A percentile compares a stretch with the other conserved stretches of the same genome.
Evolutionary conservation across 2,797 vertebrate species (phyloP).

Genomic region (Chanos chanos): DNA sequence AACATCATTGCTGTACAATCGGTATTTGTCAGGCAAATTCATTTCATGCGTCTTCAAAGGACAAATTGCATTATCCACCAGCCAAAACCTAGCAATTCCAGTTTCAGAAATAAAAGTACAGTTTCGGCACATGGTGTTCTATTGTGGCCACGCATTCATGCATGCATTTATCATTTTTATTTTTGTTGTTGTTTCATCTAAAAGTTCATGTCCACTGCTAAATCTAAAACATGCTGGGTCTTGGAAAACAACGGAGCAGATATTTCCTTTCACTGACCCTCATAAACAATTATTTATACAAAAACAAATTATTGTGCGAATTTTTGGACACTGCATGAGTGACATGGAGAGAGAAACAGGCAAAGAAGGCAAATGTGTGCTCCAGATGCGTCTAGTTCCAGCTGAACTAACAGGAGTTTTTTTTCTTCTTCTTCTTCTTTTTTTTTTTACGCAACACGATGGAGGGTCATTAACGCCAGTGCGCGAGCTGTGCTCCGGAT

Average conservation of each 20-base stretch:
- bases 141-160: constrained; percentile 5
- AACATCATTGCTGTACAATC: too few relatives aligned
- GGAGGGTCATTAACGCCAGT: constrained; percentile 57
- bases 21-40: too few relatives aligned
- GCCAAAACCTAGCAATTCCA: too few relatives aligned
- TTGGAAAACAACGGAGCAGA: constrained; percentile 1
- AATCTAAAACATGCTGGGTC: constrained; percentile 26
- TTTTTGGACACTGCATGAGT: constrained; percentile 37
- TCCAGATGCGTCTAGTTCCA: constrained; percentile 67
- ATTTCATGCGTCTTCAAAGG: too few relatives aligned
- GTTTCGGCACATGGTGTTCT: constrained; percentile 10
- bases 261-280: constrained; percentile 42
- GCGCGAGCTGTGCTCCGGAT: constrained; percentile 51
- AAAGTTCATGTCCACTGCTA: constrained; percentile 27
- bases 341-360: constrained; percentile 10
- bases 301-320: constrained; percentile 37
- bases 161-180: constrained; percentile 33
- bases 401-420: constrained; percentile 54
- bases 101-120: too few relatives aligned
- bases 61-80: too few relatives aligned
- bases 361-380: constrained; percentile 31
- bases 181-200: constrained; percentile 4
- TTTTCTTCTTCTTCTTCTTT: too few relatives aligned
- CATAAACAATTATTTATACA: constrained; percentile 39
- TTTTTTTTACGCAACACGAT: constrained; percentile 64